Base-by-base conservation (phyloP, 2,888 invertebrate species). In the Geotrupes spiniger region DNA sequence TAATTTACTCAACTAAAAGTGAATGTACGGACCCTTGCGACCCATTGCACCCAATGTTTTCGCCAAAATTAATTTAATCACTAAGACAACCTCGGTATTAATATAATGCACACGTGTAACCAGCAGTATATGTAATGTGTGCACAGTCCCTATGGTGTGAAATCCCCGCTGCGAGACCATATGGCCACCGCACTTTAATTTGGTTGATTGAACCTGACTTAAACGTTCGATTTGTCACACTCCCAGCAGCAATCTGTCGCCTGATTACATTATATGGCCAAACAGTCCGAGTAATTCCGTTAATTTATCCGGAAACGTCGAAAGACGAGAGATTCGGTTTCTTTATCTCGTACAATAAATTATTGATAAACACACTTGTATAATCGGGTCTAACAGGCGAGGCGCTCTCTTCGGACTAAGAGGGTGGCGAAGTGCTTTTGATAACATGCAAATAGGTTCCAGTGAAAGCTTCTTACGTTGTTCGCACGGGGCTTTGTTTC, bases 161-260 rank as follows among this genome's bases (percentile, higher is more conserved):
- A 33, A 33, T 33, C 55, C 61, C 60, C 52, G 61, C 57, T 64
- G 64, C 59, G 58, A 42, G 49, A 57, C 68, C 69, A 68, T 68
- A 68, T 68, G 68, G 65, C 64, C 53, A 55, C 52, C 51, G 57
- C 63, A 61, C 58, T 66, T 65, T 64, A 64, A 66, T 66, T 66
- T 65, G 56, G 53, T 56, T 58, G 62, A 64, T 65, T 64, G 62
- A 60, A 66, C 63, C 61, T 64, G 64, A 65, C 66, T 67, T 63
- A 62, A 60, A 62, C 54, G 59, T 57, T 60, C 63, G 66, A 70
- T 70, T 70, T 69, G 70, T 69, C 68, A 67, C 69, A 65, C 66
- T 66, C 62, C 64, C 63, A 66, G 63, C 64, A 61, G 63, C 68
- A 68, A 68, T 69, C 66, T 68, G 69, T 68, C 64, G 63, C 61